Base-by-base conservation (phyloP, 2,888 invertebrate species). In the Hirtodrosophila confusa region DNA sequence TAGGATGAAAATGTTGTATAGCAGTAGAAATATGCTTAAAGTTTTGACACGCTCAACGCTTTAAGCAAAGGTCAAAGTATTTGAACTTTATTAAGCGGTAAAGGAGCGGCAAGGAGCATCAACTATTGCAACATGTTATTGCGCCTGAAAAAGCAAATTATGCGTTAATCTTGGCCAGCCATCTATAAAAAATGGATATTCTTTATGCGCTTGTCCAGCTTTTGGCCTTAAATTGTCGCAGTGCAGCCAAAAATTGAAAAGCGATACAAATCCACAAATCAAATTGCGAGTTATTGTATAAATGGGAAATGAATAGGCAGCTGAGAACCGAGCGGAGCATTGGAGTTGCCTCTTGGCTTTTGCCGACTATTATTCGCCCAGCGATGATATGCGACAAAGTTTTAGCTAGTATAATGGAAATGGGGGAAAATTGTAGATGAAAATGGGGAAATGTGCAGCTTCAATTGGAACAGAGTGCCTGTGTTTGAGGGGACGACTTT, bases 241-340 rank as follows among this genome's bases (percentile, higher is more conserved):
- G 35, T 68, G 80, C 66, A 70, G 69, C 62, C 75, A 67, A 63
- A 55, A 62, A 75, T 73, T 70, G 73, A 78, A 80, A 73, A 75
- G 57, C 68, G 68, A 80, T 80, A 75, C 69, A 80, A 78, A 75
- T 75, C 64, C 68, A 72, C 75, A 75, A 75, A 80, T 77, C 79
- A 78, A 75, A 75, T 47, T 24, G 55, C 56, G 6, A 33, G 35
- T 39, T 55, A 48, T 24, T 43, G 47, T 53, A 49, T 29, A 57
- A 48, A 29, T 43, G 43, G 4, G 33, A 31, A 23, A 44, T 49
- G 31, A 33, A 33, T 43, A 24, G 17, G 36, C 4, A 6, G 31
- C 31, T 9, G 27, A 27, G 3, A 27, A 27, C 27, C 6, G 3
- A 27, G 3, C 31, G 0, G 9, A 31, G 5, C 7, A 31, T 31